Base-by-base conservation (phyloP, 2,888 invertebrate species). In the Ditula angustiorana region DNA sequence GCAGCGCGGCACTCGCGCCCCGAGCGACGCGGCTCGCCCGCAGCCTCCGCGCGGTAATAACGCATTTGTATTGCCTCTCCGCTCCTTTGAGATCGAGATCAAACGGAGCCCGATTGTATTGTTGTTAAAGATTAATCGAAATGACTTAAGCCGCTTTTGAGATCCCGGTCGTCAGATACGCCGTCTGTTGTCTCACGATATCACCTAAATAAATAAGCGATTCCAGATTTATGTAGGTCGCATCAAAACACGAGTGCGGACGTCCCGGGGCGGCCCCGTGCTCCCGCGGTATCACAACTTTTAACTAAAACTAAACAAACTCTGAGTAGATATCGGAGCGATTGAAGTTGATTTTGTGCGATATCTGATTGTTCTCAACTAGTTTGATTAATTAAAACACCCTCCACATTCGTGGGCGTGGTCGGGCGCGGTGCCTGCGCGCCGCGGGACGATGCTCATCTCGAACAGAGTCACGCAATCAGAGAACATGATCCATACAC, bases 101-200 rank as follows among this genome's bases (percentile, higher is more conserved):
- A 62, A 49, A 61, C 30, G 11, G 30, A 11, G 41, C 13, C 24
- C 5, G 21, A 47, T 61, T 16, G 47, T 49, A 56, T 62, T 62
- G 56, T 61, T 61, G 61, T 56, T 59, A 59, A 62, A 62, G 61
- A 62, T 62, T 56, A 62, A 62, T 62, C 28, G 56, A 56, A 49
- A 62, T 56, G 37, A 55, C 55, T 53, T 41, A 10, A 41, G 41
- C 41, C 7, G 41, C 41, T 41, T 26, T 37, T 11, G 35, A 28
- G 49, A 47, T 26, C 44, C 24, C 46, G n/a, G 13, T 8, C 52
- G 46, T 46, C 35, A 53, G 61, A 46, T 50, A 49, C 44, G 46
- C 53, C 33, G n/a, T 26, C 35, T 55, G 28, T 61, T 61, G 55
- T 55, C 53, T 55, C 24, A 10, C 13, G 16, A 49, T 35, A 28